Percentiles rank a stretch among this genome's conserved stretches.
Evolutionary conservation across 2,888 invertebrate genomes (phyloP).

Genomic region (Plebejus melissa): DNA sequence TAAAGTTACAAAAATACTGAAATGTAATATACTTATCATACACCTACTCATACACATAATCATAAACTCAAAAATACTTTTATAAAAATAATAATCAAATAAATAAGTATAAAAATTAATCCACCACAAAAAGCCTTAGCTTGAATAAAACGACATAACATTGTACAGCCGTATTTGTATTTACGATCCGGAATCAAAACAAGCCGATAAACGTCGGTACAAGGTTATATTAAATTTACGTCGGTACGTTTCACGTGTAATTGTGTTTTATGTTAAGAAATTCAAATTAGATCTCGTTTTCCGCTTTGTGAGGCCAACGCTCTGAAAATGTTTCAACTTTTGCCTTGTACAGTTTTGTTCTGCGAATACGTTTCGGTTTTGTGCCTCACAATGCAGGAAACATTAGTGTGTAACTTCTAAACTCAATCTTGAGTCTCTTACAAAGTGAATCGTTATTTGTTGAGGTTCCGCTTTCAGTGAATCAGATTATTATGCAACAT

Average conservation of each 20-base stretch:
- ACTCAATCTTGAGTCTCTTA: constrained; percentile 7
- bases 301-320: constrained; percentile 22
- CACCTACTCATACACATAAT: too few relatives aligned
- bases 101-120: background rate
- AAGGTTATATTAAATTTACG: constrained; percentile 34
- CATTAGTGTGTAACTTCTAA: constrained; percentile 7
- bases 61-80: background rate
- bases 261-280: constrained; percentile 34
- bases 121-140: background rate
- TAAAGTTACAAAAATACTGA: too few relatives aligned
- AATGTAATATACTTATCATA: too few relatives aligned
- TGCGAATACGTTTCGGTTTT: constrained; percentile 9
- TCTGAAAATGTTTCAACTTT: constrained; percentile 21
- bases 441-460: constrained; percentile 6
- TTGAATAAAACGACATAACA: constrained; percentile 2
- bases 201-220: constrained; percentile 32
- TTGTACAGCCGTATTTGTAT: background rate
- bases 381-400: constrained; percentile 1
- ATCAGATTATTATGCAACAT: background rate
- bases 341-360: constrained; percentile 10
- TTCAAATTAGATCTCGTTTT: constrained; percentile 33
- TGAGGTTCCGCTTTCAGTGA: background rate
- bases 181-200: constrained; percentile 27
- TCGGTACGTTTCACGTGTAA: constrained; percentile 35
- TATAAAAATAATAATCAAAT: background rate